Percentiles rank a stretch among this genome's conserved stretches.
phyloP scores from a whole-genome alignment of 2,888 invertebrate species.

The Vesta saturnalis region DNA sequence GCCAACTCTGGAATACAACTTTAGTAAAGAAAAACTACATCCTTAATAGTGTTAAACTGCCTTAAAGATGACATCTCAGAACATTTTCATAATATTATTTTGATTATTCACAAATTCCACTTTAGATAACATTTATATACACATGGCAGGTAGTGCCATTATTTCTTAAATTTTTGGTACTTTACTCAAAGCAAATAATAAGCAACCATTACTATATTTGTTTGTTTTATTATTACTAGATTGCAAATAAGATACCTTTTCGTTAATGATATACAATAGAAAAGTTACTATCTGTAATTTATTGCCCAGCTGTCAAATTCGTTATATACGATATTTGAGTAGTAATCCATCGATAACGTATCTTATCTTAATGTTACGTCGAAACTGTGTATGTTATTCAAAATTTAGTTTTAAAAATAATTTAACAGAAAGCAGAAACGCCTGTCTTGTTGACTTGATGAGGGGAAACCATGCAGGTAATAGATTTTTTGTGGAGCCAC shows the following conservation, averaged over 20 bases:
- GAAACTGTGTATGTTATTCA: background rate
- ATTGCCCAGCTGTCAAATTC: constrained; percentile 23
- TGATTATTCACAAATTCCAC: too few species aligned
- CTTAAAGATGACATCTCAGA: too few species aligned
- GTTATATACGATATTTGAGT: constrained; percentile 25
- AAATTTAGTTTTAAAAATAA: constrained; percentile 5
- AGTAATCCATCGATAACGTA: constrained; percentile 25
- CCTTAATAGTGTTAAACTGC: too few species aligned
- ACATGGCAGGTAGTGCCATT: too few species aligned
- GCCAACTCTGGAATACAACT: too few species aligned
- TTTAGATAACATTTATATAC: too few species aligned
- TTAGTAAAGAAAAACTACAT: too few species aligned
- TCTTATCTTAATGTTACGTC: constrained; percentile 14
- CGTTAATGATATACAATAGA: background rate
- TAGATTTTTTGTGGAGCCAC: constrained; percentile 41
- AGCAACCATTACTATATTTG: too few species aligned
- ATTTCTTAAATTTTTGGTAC: too few species aligned
- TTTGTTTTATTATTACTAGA: too few species aligned
- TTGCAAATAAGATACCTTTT: background rate
- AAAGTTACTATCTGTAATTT: constrained; percentile 8
- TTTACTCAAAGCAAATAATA: too few species aligned
- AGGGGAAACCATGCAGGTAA: constrained; percentile 29
- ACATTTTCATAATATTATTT: too few species aligned
- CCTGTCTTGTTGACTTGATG: constrained; percentile 17
- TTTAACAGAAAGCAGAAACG: constrained; percentile 11